Percentiles rank a stretch among this genome's conserved stretches.
phyloP scores from a whole-genome alignment of 2,888 invertebrate genomes.

The Micoletzkya japonica region DNA sequence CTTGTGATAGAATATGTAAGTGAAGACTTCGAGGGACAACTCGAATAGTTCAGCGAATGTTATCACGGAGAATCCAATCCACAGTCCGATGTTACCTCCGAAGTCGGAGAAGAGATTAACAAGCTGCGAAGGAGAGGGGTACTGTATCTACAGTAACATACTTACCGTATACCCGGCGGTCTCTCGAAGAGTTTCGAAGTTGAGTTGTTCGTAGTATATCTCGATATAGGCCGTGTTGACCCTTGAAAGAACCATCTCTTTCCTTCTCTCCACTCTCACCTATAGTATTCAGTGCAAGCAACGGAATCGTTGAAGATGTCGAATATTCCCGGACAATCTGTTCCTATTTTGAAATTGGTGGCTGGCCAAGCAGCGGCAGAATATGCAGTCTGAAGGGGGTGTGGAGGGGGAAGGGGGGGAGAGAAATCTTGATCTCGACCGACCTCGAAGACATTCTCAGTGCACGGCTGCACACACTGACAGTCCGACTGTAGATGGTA shows the following conservation, averaged over 20 bases:
- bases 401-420: background rate
- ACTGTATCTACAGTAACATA: background rate
- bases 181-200: slow-evolving; percentile 62
- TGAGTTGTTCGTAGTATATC: slow-evolving; percentile 64
- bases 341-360: slow-evolving; percentile 58
- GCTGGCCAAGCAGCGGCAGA: slow-evolving; percentile 64
- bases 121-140: slow-evolving; percentile 44
- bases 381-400: slow-evolving; percentile 50
- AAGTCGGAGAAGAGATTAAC: slow-evolving; percentile 64
- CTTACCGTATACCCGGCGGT: slow-evolving; percentile 63
- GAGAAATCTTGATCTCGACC: too few relatives aligned
- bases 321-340: slow-evolving; percentile 55
- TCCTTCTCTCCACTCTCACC: slow-evolving; percentile 26
- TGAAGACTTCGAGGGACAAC: slow-evolving; percentile 39
- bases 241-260: slow-evolving; percentile 28
- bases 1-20: slow-evolving; percentile 22
- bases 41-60: slow-evolving; percentile 47
- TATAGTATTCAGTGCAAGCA: slow-evolving; percentile 61
- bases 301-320: slow-evolving; percentile 57
- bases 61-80: slow-evolving; percentile 64
- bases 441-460: slow-evolving; percentile 60
- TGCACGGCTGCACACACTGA: slow-evolving; percentile 51
- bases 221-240: slow-evolving; percentile 62
- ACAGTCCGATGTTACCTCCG: slow-evolving; percentile 64
- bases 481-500: slow-evolving; percentile 57